Evolutionary conservation across 2,113 vertebrate species (phyloP), one percentile per base, ranked within the genome.

Genomic region (Grammomys dolichurus): DNA sequence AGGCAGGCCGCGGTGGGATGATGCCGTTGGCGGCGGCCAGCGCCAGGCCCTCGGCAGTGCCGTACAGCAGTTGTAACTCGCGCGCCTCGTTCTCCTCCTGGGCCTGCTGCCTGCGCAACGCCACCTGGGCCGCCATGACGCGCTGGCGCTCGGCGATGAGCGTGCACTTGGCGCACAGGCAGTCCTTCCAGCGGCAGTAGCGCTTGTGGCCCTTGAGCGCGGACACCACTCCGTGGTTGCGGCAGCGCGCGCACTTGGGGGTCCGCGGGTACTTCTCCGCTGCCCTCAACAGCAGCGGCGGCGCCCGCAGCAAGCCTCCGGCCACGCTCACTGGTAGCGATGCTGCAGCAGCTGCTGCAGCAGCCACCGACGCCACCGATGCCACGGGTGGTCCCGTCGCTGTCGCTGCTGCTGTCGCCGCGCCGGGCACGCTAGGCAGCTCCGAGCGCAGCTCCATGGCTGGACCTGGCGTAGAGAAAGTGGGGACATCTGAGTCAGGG

Each of bases 131-230:
- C 1, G 99, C 99, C 99, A 99, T 99, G 97, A 99, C 99, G 46
- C 99, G 99, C 99, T 99, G 99, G 88, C 99, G 98, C 99, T 99
- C 99, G 2, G 99, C 99, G 97, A 99, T 99, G 87, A 99, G 98
- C 5, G 99, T 99, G 99, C 99, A 99, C 98, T 99, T 99, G 98
- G 99, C 99, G 98, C 99, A 99, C 99, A 99, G 99, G 97, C 99
- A 99, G 99, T 99, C 99, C 98, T 99, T 99, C 99, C 99, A 99
- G 97, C 99, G 99, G 98, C 99, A 99, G 98, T 99, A 99, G 97
- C 99, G 99, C 97, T 99, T 99, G 99, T 99, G 99, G 98, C 99
- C 99, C 98, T 99, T 99, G 56, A 99, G 99, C 22, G 99, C 99
- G 0, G 99, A 99, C 92, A 99, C 99, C 85, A 99, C 99, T 2